phyloP scores from a whole-genome alignment of 2,797 vertebrate genomes.

The Oreonectes daqikongensis region DNA sequence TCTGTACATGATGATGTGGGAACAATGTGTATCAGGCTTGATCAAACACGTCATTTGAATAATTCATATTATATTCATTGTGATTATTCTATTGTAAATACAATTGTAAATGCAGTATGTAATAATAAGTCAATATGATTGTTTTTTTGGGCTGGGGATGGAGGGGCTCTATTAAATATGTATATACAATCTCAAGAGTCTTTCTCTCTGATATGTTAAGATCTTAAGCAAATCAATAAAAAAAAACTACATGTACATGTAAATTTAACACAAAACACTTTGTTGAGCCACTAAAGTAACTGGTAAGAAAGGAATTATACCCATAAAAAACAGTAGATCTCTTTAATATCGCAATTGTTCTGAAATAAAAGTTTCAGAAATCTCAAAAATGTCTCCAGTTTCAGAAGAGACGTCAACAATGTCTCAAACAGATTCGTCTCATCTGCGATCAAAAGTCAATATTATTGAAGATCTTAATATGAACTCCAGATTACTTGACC shows the following conservation, averaged over 20 bases:
- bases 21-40: too few relatives aligned
- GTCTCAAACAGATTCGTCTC: too few relatives aligned
- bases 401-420: too few relatives aligned
- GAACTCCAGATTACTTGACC: too few relatives aligned
- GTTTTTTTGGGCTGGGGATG: conserved; percentile 64
- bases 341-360: too few relatives aligned
- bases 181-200: conserved; percentile 64
- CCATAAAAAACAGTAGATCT: too few relatives aligned
- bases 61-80: conserved; percentile 71
- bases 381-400: too few relatives aligned
- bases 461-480: too few relatives aligned
- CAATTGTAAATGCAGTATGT: conserved; percentile 77
- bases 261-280: neutral
- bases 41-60: conserved; percentile 55
- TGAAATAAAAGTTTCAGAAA: too few relatives aligned
- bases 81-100: conserved; percentile 80
- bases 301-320: too few relatives aligned
- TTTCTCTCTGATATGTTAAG: conserved; percentile 43
- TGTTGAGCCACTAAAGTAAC: too few relatives aligned
- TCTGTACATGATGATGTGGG: conserved; percentile 20
- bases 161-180: conserved; percentile 77
- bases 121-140: conserved; percentile 75
- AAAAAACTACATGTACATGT: neutral
- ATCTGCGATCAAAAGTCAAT: too few relatives aligned
- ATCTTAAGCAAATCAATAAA: neutral